phyloP scores from a whole-genome alignment of 2,113 vertebrate species.

The Variabilichromis moorii region DNA sequence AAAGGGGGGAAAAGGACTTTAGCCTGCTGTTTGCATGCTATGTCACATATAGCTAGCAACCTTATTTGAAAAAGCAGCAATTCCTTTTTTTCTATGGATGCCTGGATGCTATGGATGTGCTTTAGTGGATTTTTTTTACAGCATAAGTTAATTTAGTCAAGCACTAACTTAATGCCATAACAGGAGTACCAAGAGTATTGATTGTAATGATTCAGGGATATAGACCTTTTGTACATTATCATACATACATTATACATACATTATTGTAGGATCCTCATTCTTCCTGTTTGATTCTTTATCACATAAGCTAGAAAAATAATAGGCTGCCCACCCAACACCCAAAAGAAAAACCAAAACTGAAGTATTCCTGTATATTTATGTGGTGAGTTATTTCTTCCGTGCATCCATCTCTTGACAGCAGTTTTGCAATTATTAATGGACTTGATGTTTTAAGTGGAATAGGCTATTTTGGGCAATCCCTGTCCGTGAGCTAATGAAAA shows the following conservation, averaged over 20 bases:
- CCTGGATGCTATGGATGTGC: not conserved
- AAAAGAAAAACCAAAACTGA: not conserved
- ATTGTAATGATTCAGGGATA: not conserved
- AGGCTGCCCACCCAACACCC: not conserved
- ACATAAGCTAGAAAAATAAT: not conserved
- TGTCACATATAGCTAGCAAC: not conserved
- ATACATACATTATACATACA: not conserved
- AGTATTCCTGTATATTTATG: slow-evolving; percentile 16
- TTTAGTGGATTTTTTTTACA: not conserved
- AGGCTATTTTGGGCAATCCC: slow-evolving; percentile 44
- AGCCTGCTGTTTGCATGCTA: not conserved
- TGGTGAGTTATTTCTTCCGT: slow-evolving; percentile 19
- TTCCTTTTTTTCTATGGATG: not conserved
- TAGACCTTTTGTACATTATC: not conserved
- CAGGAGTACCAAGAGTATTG: not conserved
- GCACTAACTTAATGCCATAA: not conserved
- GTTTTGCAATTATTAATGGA: slow-evolving; percentile 46
- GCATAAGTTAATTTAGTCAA: not conserved
- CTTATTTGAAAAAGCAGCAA: not conserved
- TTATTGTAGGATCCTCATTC: not conserved
- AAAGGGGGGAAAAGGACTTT: rapidly evolving
- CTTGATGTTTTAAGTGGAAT: slow-evolving; percentile 38
- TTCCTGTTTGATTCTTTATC: not conserved
- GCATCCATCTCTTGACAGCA: slow-evolving; percentile 34
- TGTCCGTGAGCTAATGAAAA: slow-evolving; percentile 40